Base-by-base conservation (phyloP, 2,888 invertebrate genomes). In the Ornithoptera priamus region DNA sequence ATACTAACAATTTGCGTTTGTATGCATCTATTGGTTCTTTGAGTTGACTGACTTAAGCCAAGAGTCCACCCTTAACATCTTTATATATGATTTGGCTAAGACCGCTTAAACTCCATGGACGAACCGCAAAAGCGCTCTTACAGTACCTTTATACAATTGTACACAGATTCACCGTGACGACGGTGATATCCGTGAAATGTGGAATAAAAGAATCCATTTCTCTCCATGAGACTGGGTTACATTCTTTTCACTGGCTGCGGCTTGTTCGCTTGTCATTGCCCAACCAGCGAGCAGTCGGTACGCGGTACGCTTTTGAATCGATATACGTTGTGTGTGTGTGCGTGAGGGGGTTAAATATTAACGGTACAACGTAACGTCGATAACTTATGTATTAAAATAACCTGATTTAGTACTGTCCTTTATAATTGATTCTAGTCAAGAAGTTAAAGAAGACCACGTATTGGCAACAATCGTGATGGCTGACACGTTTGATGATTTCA, bases 181-280 rank as follows among this genome's bases (percentile, higher is more conserved):
- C 24, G 4, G 39, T n/a, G 68, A 69, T 65, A 65, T 46, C 69
- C 62, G 59, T 65, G 69, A 65, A 69, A 69, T 65, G 56, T 56
- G 57, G 57, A 56, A 65, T 61, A 46, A 69, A 69, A 57, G 65
- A 64, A 68, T 39, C 65, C 61, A 65, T 62, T 65, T 69, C 65
- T 62, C 65, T 65, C 61, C 69, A 65, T 61, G 56, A 62, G 64
- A 65, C 46, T 69, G 59, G 69, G 69, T 69, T 69, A 69, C 46
- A 61, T 57, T 65, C 65, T 65, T 69, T 69, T 69, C 61, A 65
- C 61, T 61, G 61, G 62, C 30, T 18, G 42, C 36, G 57, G 57
- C 60, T 18, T 39, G 39, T 10, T 39, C 39, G 39, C 17, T n/a
- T 42, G 58, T 66, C 61, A 65, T 65, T 65, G 53, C 7, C 8